Conservation (phyloP, 2,888 invertebrate species). For the Antheraea assamensis region DNA sequence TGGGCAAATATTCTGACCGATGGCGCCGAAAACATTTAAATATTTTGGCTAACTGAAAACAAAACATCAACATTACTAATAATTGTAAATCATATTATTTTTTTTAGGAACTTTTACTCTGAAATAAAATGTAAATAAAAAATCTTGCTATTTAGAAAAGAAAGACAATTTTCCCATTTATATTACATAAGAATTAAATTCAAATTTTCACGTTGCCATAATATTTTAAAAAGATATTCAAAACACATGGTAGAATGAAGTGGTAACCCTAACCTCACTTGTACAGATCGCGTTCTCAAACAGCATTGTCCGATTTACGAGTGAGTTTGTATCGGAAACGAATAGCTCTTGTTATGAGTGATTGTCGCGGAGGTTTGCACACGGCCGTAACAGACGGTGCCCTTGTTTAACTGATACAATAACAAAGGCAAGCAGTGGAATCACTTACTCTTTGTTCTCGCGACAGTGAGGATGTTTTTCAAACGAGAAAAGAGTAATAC, state of each 20-base stretch:
- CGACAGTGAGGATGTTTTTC: too few species aligned
- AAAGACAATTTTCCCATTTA: too few species aligned
- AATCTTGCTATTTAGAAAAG: too few species aligned
- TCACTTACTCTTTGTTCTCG: too few species aligned
- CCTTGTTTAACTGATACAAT: background rate
- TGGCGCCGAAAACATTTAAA: background rate
- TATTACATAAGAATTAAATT: too few species aligned
- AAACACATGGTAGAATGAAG: background rate
- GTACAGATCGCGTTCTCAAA: slow-evolving; percentile 11
- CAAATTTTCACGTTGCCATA: too few species aligned
- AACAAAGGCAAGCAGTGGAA: too few species aligned
- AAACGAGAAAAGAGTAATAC: too few species aligned
- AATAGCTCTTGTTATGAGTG: slow-evolving; percentile 1
- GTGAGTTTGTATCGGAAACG: slow-evolving; percentile 10
- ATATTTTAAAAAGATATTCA: background rate
- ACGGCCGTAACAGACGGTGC: background rate
- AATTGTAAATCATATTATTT: background rate
- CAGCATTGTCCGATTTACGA: slow-evolving; percentile 14
- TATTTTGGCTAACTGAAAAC: background rate
- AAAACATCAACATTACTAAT: background rate
- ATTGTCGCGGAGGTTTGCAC: background rate
- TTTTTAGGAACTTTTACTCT: background rate
- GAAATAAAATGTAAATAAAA: background rate
- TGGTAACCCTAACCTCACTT: background rate
- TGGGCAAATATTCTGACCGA: background rate